Percentiles rank a stretch among this genome's conserved stretches.
These are phyloP conservation scores for Solenopsis invicta DNA, from an alignment of 1,140 invertebrate species.

Conservation along the genomic window DNA sequence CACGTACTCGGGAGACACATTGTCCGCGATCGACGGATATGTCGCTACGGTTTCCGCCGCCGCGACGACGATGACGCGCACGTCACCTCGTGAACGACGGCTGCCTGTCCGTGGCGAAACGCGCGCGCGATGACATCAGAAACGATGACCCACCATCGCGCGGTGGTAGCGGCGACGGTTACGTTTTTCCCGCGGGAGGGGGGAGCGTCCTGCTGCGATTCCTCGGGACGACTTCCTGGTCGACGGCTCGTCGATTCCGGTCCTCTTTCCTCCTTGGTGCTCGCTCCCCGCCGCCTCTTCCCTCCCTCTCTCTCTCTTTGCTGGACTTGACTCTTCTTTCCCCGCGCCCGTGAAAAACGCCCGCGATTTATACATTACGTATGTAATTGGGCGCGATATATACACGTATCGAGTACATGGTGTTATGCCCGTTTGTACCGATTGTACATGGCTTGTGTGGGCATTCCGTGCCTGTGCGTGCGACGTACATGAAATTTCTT, in stretches of 20 bases:
- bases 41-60: neutral
- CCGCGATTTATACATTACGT: constrained; percentile 50
- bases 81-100: neutral
- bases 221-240: neutral
- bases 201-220: neutral
- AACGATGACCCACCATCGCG: constrained; percentile 27
- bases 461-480: neutral
- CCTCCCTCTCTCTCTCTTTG: no score
- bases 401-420: neutral
- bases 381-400: constrained; percentile 18
- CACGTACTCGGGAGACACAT: neutral
- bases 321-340: neutral
- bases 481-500: constrained; percentile 24
- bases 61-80: neutral
- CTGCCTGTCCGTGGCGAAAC: neutral
- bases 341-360: neutral
- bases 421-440: neutral
- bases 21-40: neutral
- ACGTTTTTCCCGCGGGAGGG: neutral
- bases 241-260: neutral
- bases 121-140: constrained; percentile 57
- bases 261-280: neutral
- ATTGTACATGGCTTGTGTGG: constrained; percentile 19
- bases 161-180: neutral
- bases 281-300: neutral